These are phyloP conservation scores for Rhyacophila brunnea DNA, from an alignment of 1,140 invertebrate genomes.

Conservation along the genomic window DNA sequence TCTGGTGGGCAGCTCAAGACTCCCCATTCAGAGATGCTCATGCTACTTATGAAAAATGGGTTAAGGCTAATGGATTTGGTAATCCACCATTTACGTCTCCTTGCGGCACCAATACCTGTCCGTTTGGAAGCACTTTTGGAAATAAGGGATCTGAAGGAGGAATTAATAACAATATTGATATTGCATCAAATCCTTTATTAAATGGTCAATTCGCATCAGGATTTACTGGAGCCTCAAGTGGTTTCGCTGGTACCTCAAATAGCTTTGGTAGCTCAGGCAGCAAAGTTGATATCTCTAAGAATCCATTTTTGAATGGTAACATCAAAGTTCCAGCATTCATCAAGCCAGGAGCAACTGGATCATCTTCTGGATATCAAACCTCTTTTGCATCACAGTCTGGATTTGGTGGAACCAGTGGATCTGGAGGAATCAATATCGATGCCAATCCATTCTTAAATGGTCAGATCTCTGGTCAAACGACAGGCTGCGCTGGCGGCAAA, in stretches of 20 bases:
- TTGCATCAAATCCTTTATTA: slow-evolving; percentile 46
- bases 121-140: slow-evolving; percentile 15
- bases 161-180: slow-evolving; percentile 36
- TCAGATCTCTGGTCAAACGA: slow-evolving; percentile 13
- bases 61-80: slow-evolving; percentile 31
- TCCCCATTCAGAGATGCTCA: slow-evolving; percentile 53
- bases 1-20: slow-evolving; percentile 57
- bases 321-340: slow-evolving; percentile 15
- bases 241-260: slow-evolving; percentile 19
- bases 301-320: slow-evolving; percentile 39
- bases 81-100: slow-evolving; percentile 23
- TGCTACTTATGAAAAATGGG: slow-evolving; percentile 41
- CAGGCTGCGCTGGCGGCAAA: slow-evolving; percentile 18
- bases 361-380: neutral
- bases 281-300: slow-evolving; percentile 39
- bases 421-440: slow-evolving; percentile 17
- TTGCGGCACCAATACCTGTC: slow-evolving; percentile 21
- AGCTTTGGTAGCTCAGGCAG: slow-evolving; percentile 35
- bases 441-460: slow-evolving; percentile 39
- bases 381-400: slow-evolving; percentile 8
- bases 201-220: slow-evolving; percentile 44
- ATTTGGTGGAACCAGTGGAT: slow-evolving; percentile 1
- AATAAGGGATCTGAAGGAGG: slow-evolving; percentile 13
- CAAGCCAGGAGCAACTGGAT: neutral
- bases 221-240: slow-evolving; percentile 20